phyloP scores from a whole-genome alignment of 2,797 vertebrate species.

The Fistularia tabacaria region DNA sequence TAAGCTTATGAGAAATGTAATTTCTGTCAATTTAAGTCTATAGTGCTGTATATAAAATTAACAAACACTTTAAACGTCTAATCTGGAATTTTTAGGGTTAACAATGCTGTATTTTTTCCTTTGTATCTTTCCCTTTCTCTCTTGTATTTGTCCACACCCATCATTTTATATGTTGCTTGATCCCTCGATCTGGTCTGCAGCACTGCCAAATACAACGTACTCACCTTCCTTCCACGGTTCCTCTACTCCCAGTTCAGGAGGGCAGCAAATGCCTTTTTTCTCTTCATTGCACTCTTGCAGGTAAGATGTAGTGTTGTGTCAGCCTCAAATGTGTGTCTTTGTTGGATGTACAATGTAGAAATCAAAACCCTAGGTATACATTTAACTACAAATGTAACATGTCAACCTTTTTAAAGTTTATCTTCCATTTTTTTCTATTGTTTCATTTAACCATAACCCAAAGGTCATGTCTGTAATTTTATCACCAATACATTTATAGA shows the following conservation, averaged over 20 bases:
- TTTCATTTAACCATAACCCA: constrained; percentile 35
- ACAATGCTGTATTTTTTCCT: too few species aligned
- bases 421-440: constrained; percentile 2
- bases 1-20: too few species aligned
- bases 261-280: constrained; percentile 98
- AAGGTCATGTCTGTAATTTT: constrained; percentile 55
- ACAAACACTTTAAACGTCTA: neutral
- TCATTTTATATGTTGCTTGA: neutral
- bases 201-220: constrained; percentile 97
- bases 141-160: neutral
- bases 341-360: neutral
- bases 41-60: too few species aligned
- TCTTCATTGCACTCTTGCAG: constrained; percentile 98
- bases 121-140: neutral
- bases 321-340: neutral
- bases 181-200: constrained; percentile 55
- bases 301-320: constrained; percentile 70
- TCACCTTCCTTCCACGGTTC: constrained; percentile 97
- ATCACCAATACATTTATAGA: constrained; percentile 18
- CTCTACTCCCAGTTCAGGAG: constrained; percentile 99
- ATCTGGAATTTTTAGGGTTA: neutral
- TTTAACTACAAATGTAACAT: neutral
- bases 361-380: neutral
- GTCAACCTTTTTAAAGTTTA: neutral
- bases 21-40: too few species aligned